These are phyloP conservation scores for Heterotilapia buettikoferi DNA, from an alignment of 2,113 vertebrate genomes.

Conservation along the genomic window DNA sequence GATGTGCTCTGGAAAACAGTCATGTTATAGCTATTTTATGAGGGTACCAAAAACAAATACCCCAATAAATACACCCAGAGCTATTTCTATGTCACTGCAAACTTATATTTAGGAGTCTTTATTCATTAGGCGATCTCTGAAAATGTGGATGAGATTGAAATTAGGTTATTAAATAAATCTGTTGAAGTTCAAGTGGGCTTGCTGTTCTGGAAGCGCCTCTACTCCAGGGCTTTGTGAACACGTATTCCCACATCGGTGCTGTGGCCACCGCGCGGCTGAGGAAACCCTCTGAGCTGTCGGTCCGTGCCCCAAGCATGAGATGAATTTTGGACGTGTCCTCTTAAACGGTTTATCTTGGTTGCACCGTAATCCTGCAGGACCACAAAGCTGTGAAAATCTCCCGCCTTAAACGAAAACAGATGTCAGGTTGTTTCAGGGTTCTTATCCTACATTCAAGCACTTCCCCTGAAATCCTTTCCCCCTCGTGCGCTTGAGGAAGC, in stretches of 20 bases:
- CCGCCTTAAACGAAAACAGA: constrained; percentile 65
- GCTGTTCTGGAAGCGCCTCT: constrained; percentile 2
- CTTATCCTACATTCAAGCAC: constrained; percentile 46
- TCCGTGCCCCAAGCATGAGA: constrained; percentile 32
- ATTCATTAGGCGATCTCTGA: constrained; percentile 14
- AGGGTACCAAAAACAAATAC: constrained; percentile 56
- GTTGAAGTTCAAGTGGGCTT: neutral
- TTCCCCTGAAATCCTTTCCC: constrained; percentile 48
- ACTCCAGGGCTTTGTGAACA: constrained; percentile 13
- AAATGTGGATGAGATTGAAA: neutral
- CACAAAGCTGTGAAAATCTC: constrained; percentile 60
- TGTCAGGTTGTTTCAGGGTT: constrained; percentile 59
- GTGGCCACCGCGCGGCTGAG: constrained; percentile 24
- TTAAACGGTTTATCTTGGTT: constrained; percentile 68
- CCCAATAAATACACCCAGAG: constrained; percentile 36
- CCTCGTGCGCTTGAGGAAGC: constrained; percentile 31
- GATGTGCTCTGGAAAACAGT: constrained; percentile 63
- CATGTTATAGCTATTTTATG: constrained; percentile 58
- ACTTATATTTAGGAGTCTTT: constrained; percentile 3
- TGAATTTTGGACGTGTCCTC: constrained; percentile 64
- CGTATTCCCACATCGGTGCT: constrained; percentile 10
- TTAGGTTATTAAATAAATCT: constrained; percentile 13
- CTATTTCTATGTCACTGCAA: constrained; percentile 48
- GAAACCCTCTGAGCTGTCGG: constrained; percentile 47
- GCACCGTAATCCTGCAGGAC: constrained; percentile 53